Base-by-base conservation (phyloP, 2,888 invertebrate genomes). In the Drosophila kanekoi region DNA sequence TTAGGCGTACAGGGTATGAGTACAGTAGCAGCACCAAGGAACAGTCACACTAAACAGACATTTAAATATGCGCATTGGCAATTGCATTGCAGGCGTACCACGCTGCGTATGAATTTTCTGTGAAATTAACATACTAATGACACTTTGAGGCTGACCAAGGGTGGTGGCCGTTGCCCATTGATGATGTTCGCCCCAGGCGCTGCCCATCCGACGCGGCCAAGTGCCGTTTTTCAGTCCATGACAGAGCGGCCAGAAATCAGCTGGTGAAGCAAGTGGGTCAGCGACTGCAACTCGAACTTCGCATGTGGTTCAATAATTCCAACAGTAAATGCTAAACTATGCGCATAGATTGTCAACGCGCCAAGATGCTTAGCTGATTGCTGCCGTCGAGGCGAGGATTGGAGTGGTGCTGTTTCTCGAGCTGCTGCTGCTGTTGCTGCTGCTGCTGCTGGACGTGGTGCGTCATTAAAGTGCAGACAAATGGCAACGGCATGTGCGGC, bases 401-500 rank as follows among this genome's bases (percentile, higher is more conserved):
- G 78, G 56, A 73, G 54, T 73, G 81, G 58, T 65, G 70, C 49
- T 64, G 67, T 33, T 57, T 32, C 28, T 56, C 47, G 28, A 44
- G 51, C 47, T 61, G 28, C 16, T 14, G 58, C 48, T 61, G 53
- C 4, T 37, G 65, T 49, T 62, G 65, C 47, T 52, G 66, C 53
- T 76, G 76, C 45, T 63, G 62, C 40, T 51, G 72, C 18, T 66
- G 72, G 56, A 64, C 51, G 81, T 77, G 84, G 86, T 83, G 89
- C 89, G 89, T 89, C 85, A 86, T 86, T 86, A 86, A 84, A 86
- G 85, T 86, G 85, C 87, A 87, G 85, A 89, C 89, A 86, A 86
- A 86, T 89, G 89, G 85, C 89, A 84, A 81, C 82, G 90, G 89
- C 90, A 89, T 89, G 87, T 89, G 90, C 85, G 90, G 89, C 89